Conservation (phyloP, 2,797 vertebrate genomes). For the Dendrocincla fuliginosa region DNA sequence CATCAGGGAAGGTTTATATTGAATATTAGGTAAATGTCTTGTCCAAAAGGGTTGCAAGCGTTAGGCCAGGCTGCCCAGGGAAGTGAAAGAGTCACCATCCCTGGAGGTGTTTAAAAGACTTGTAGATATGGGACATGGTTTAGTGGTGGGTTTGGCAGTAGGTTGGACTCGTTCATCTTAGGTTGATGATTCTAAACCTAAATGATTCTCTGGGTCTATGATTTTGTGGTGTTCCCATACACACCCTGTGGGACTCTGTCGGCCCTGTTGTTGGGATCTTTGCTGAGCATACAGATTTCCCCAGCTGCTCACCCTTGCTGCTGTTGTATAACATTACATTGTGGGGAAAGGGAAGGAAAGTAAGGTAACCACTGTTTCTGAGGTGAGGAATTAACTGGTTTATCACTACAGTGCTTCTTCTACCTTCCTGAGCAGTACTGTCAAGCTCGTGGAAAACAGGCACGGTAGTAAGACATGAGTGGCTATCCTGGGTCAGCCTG, state of each 20-base stretch:
- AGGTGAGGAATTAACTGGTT: not conserved
- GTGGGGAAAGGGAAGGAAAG: not conserved
- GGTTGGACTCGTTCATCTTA: rapidly evolving
- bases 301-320: not conserved
- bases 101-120: not conserved
- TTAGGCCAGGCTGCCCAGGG: not conserved
- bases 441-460: not conserved
- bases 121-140: not conserved
- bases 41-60: rapidly evolving
- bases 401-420: not conserved
- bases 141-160: not conserved
- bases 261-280: not conserved
- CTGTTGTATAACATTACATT: rapidly evolving
- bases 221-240: not conserved
- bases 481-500: not conserved
- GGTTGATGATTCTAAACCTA: not conserved
- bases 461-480: not conserved
- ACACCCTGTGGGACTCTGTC: rapidly evolving
- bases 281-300: not conserved
- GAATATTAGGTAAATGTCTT: not conserved
- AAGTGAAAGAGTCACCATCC: not conserved
- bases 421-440: not conserved
- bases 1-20: not conserved
- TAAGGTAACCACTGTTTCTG: not conserved
- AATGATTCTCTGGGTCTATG: not conserved